Conservation (phyloP, 2,797 vertebrate species). For the Periophthalmus magnuspinnatus region DNA sequence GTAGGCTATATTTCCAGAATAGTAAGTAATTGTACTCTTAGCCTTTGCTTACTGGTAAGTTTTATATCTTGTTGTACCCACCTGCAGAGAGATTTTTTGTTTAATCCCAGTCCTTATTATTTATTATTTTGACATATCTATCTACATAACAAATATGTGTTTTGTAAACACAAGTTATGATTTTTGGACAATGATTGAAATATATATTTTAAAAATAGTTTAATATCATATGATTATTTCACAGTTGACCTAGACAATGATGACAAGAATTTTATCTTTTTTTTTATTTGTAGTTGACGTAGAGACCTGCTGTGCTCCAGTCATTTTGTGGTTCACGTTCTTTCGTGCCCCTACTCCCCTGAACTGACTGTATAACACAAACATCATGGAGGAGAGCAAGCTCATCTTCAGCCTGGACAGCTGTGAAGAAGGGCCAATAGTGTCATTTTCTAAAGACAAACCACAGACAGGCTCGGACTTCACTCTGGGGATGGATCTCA, state of each 20-base stretch:
- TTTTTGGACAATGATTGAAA: too few species aligned
- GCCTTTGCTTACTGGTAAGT: too few species aligned
- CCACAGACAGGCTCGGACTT: conserved; percentile 27
- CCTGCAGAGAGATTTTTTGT: too few species aligned
- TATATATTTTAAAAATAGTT: too few species aligned
- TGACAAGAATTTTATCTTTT: background rate
- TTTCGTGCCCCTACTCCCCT: background rate
- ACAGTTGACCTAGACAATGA: background rate
- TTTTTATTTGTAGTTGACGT: conserved; percentile 14
- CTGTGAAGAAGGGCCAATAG: conserved; percentile 53
- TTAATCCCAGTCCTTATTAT: too few species aligned
- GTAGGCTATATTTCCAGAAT: background rate
- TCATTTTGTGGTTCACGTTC: background rate
- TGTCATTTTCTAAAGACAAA: conserved; percentile 63
- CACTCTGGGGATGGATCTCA: conserved; percentile 54
- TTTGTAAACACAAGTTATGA: too few species aligned
- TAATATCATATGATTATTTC: too few species aligned
- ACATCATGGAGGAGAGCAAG: conserved; percentile 69
- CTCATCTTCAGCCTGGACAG: conserved; percentile 67
- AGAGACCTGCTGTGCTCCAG: conserved; percentile 1
- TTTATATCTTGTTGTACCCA: too few species aligned
- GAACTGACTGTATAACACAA: conserved; percentile 3
- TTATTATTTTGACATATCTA: too few species aligned
- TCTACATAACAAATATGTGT: too few species aligned
- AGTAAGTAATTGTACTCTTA: background rate